Percentiles rank a stretch among this genome's conserved stretches.
Conservation (phyloP, 1,140 invertebrate species). For the Meloidogyne chitwoodi region DNA sequence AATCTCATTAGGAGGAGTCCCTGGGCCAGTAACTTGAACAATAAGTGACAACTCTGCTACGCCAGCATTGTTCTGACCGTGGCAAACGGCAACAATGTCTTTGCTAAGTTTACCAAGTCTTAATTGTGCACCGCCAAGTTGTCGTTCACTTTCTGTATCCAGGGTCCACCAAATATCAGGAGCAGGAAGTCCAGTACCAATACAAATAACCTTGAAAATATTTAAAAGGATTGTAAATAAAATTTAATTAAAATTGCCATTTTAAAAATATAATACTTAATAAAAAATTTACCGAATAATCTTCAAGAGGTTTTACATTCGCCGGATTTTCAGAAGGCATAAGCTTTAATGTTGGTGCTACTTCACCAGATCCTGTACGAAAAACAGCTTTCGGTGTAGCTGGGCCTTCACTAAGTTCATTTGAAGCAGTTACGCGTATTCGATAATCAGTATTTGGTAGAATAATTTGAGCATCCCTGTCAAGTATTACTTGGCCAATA, state of each 20-base stretch:
- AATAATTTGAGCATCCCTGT: slow-evolving; percentile 49
- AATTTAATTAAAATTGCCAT: too few relatives aligned
- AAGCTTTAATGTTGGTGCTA: slow-evolving; percentile 47
- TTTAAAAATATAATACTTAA: too few relatives aligned
- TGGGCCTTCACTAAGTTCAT: slow-evolving; percentile 57
- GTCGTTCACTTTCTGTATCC: slow-evolving; percentile 34
- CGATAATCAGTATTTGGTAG: slow-evolving; percentile 51
- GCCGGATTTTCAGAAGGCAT: slow-evolving; percentile 46
- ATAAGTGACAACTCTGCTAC: slow-evolving; percentile 43
- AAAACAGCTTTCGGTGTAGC: slow-evolving; percentile 50
- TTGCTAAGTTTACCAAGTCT: slow-evolving; percentile 43
- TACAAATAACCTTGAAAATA: slow-evolving; percentile 27
- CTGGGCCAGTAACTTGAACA: slow-evolving; percentile 37
- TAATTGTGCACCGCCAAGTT: slow-evolving; percentile 36
- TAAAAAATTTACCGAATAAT: slow-evolving; percentile 45
- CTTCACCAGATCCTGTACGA: slow-evolving; percentile 55
- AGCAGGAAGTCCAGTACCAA: slow-evolving; percentile 49
- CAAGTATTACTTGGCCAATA: slow-evolving; percentile 39
- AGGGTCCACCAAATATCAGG: slow-evolving; percentile 50
- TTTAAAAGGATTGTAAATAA: not conserved
- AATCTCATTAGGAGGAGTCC: slow-evolving; percentile 55
- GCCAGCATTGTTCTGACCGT: slow-evolving; percentile 57
- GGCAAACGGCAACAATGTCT: slow-evolving; percentile 51
- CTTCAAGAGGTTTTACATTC: slow-evolving; percentile 36
- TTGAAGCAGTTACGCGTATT: slow-evolving; percentile 53